Conservation (phyloP, 2,113 vertebrate genomes). For the Rhea americana region DNA sequence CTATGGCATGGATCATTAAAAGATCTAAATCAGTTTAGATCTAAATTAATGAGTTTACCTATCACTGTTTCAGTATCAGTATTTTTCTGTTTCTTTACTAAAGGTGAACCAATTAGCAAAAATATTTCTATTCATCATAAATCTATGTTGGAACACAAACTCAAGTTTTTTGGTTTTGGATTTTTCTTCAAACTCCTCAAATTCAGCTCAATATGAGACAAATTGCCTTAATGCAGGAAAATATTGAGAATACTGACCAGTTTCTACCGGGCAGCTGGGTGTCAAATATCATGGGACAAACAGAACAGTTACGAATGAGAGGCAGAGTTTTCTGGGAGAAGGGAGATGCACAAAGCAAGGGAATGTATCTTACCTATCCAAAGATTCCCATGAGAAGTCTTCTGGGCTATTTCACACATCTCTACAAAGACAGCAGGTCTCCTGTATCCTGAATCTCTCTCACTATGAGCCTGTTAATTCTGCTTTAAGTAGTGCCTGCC, state of each 20-base stretch:
- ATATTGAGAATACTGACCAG: not conserved
- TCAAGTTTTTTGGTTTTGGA: not conserved
- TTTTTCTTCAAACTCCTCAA: not conserved
- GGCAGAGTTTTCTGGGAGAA: not conserved
- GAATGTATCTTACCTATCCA: not conserved
- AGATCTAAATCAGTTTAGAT: not conserved
- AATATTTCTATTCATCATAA: not conserved
- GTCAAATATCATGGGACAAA: not conserved
- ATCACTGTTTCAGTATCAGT: not conserved
- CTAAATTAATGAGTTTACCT: not conserved
- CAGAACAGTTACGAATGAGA: not conserved
- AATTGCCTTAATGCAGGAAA: not conserved
- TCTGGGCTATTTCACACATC: not conserved
- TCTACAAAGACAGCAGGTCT: not conserved
- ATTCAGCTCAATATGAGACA: not conserved
- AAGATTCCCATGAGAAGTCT: not conserved
- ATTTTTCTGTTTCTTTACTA: not conserved
- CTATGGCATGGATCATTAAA: not conserved
- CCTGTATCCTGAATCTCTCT: not conserved
- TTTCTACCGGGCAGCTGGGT: not conserved
- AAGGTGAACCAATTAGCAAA: not conserved
- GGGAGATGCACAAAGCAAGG: not conserved
- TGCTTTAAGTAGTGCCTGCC: constrained; percentile 4
- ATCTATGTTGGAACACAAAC: not conserved
- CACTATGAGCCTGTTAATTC: constrained; percentile 6